Evolutionary conservation across 2,888 invertebrate species (phyloP).

Genomic region (Thelaira solivaga): DNA sequence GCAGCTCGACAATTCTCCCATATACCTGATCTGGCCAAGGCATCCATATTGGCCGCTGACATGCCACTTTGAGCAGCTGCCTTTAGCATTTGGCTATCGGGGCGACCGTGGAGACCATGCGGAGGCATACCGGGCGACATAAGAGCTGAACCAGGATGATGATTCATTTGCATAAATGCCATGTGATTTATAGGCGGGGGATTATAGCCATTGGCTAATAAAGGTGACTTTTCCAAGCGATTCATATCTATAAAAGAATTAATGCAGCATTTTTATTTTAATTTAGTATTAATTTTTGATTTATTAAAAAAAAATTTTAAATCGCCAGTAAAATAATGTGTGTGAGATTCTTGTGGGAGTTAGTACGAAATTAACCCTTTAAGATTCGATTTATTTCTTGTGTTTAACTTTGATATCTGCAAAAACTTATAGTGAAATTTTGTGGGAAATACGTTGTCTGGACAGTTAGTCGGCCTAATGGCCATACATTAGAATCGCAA

Average conservation of each 20-base stretch:
- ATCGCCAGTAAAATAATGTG: too few relatives aligned
- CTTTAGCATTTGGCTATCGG: conserved; percentile 86
- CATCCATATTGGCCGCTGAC: conserved; percentile 86
- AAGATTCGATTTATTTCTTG: too few relatives aligned
- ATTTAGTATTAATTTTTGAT: too few relatives aligned
- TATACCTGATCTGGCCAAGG: conserved; percentile 92
- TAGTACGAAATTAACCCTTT: too few relatives aligned
- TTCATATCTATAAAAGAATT: conserved; percentile 83
- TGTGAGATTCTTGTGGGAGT: too few relatives aligned
- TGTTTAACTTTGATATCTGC: too few relatives aligned
- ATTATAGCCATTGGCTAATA: conserved; percentile 95
- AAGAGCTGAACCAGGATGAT: conserved; percentile 87
- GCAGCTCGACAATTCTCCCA: conserved; percentile 97
- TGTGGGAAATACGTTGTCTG: too few relatives aligned
- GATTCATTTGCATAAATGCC: conserved; percentile 95
- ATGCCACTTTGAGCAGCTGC: conserved; percentile 88
- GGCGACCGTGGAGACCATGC: conserved; percentile 86
- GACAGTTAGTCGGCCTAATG: too few relatives aligned
- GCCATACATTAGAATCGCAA: too few relatives aligned
- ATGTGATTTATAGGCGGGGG: conserved; percentile 95
- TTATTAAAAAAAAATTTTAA: too few relatives aligned
- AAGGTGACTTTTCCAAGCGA: conserved; percentile 92
- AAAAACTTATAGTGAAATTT: too few relatives aligned
- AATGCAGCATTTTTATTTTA: too few relatives aligned
- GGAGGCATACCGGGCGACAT: conserved; percentile 93